These are phyloP conservation scores for Capromys pilorides DNA, from an alignment of 2,797 vertebrate species.

Conservation along the genomic window DNA sequence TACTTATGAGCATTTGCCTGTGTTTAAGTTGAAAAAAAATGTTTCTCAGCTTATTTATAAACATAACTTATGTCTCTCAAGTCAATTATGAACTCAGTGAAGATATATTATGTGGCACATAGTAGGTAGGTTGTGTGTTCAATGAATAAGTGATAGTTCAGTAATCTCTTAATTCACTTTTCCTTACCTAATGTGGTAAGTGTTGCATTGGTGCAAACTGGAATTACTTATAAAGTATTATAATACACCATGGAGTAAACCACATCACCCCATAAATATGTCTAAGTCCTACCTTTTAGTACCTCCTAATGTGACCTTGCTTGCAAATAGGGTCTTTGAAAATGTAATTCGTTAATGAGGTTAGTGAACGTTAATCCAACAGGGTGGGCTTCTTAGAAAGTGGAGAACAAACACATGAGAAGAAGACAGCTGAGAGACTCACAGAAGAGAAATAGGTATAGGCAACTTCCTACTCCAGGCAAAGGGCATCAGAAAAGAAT, in stretches of 20 bases:
- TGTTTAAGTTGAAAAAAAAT: background rate
- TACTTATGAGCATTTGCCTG: background rate
- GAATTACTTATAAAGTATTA: background rate
- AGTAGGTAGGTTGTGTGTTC: background rate
- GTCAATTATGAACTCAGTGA: conserved; percentile 13
- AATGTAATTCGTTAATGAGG: background rate
- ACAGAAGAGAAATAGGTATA: background rate
- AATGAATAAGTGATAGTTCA: background rate
- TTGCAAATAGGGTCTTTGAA: background rate
- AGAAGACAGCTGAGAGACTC: background rate
- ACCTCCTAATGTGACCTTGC: background rate
- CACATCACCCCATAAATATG: background rate
- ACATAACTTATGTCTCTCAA: background rate
- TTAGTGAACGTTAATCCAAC: background rate
- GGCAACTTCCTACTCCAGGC: background rate
- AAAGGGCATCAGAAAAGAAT: background rate
- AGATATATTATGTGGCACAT: background rate
- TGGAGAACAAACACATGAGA: background rate
- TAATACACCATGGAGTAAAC: background rate
- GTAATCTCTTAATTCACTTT: background rate
- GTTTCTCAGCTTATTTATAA: conserved; percentile 10
- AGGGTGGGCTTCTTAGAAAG: background rate
- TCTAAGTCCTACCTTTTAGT: background rate
- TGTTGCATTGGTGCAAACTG: background rate
- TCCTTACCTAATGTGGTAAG: background rate